Conservation (phyloP, 2,888 invertebrate species). For the Rhagonycha lutea region DNA sequence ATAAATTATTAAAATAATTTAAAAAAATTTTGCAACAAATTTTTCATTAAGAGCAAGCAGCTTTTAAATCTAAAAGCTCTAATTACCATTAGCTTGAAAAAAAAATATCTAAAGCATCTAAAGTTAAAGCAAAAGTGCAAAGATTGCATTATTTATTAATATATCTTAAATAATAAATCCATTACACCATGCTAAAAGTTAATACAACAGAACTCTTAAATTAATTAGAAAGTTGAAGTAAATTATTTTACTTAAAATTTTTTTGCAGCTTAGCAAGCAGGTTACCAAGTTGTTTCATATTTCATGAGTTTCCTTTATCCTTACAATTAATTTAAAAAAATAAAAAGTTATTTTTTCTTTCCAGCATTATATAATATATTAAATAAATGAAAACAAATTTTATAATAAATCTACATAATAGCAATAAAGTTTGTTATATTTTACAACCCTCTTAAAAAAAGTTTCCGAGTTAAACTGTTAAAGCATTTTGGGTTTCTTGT, state of each 20-base stretch:
- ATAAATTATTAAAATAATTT: not conserved
- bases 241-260: not conserved
- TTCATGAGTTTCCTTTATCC: not conserved
- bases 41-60: not conserved
- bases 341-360: not conserved
- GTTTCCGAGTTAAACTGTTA: not conserved
- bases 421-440: not conserved
- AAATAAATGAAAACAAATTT: not conserved
- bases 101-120: too few relatives aligned
- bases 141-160: not conserved
- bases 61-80: not conserved
- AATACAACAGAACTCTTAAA: not conserved
- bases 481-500: not conserved
- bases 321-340: not conserved
- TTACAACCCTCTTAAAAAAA: not conserved
- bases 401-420: not conserved
- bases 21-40: not conserved
- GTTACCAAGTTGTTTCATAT: not conserved
- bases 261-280: not conserved
- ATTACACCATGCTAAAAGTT: not conserved
- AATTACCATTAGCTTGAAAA: not conserved
- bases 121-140: not conserved
- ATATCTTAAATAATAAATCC: not conserved
- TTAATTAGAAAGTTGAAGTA: not conserved
- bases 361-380: not conserved